Base-by-base conservation (phyloP, 1,140 invertebrate species). In the Teleogryllus occipitalis region DNA sequence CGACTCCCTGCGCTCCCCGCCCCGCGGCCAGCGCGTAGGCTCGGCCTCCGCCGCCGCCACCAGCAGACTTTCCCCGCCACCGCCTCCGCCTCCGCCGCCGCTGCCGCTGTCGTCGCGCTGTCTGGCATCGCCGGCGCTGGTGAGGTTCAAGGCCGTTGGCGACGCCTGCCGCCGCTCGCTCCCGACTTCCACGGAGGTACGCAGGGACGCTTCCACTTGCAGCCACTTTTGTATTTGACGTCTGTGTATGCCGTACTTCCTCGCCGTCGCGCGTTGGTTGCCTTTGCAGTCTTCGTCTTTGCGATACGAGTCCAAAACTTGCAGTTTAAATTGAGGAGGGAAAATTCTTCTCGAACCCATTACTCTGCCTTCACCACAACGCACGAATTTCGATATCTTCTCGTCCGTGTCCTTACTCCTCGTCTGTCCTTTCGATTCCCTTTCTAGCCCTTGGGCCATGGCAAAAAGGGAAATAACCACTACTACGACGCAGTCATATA, bases 201-300 rank as follows among this genome's bases (percentile, higher is more conserved):
- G 88, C 65, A 95, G 85, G 83, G 91, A 91, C 49, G 90, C 90
- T 85, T 95, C 93, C 82, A 92, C 93, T 85, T 95, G 94, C 79
- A 96, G 85, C 94, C 94, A 96, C 88, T 96, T 95, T 85, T 96
- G 94, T 78, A 96, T 95, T 85, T 96, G 94, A 47, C 94, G 88
- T 15, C 94, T 88, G 84, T 96, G 94, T 77, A 96, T 95, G 21
- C 93, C 93, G 84, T 95, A 96, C 85, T 96, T 96, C 80, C 94
- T 89, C 8, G 94, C 95, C 2, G 94, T 95, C 0, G 95, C 93
- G 18, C 94, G 87, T 84, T 95, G 94, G 85, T 96, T 96, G 12
- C 94, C 94, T 82, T 93, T 91, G 85, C 94, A 96, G 84, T 95
- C 94, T 47, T 91, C 89, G 84, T 96, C 94, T 81, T 91, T 90